Evolutionary conservation across 2,888 invertebrate species (phyloP), one percentile per base, ranked within the genome.

Genomic region (Xylota segnis): DNA sequence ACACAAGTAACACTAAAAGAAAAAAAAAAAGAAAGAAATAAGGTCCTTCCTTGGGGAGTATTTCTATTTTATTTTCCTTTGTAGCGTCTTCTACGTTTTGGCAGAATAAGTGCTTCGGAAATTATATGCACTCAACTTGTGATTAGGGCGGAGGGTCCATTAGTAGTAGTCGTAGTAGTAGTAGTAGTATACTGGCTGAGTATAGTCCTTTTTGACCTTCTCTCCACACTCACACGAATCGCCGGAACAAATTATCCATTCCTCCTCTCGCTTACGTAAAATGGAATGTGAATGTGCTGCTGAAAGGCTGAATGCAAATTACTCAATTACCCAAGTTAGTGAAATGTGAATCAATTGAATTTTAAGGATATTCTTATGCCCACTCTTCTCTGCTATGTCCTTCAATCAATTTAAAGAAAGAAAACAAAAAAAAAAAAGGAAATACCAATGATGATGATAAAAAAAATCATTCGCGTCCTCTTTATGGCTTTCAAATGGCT

Each of bases 341-440:
- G 37, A 71, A 83, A 77, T 65, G 75, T 65, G 63, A 75, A 84
- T 84, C 81, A 84, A 84, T 84, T 84, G 79, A 74, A 54, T 79
- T 68, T 84, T 84, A 81, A 75, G 81, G 84, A 84, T 66, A 76
- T 76, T 61, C 63, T 76, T 68, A 56, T 58, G 37, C 14, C 34
- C 58, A 58, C 59, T 50, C 37, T 34, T 10, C 59, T 63, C 37
- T 34, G 14, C 59, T 63, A 40, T 66, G 72, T 77, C 83, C 77
- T 65, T 72, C 66, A 72, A 52, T 78, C 65, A 37, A 65, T 47
- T 58, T n/a, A 40, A n/a, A 43, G 5, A 16, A 14, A 45, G 52
- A 40, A 40, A 47, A 56, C 29, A 58, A 71, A 66, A 16, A 14
- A 45, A 59, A 40, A 40, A 47, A 56, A 27, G 50, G 65, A 66